Conservation (phyloP, 1,140 invertebrate species). For the Zaprionus nigranus region DNA sequence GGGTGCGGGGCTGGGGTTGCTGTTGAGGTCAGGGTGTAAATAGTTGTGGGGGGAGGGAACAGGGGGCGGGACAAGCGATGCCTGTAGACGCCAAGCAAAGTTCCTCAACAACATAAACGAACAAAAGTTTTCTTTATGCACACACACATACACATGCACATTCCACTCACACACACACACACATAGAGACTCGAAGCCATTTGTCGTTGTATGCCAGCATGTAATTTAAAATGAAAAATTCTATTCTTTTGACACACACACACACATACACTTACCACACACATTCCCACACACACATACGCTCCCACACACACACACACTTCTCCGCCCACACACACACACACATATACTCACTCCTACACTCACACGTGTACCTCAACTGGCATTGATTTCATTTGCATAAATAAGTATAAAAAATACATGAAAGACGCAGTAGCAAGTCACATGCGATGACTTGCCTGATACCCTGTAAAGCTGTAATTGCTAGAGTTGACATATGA, state of each 20-base stretch:
- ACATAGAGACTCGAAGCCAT: constrained; percentile 15
- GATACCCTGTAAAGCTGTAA: constrained; percentile 1
- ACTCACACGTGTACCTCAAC: constrained; percentile 38
- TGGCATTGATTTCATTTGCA: constrained; percentile 80
- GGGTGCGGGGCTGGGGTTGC: constrained; percentile 1
- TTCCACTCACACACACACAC: constrained; percentile 20
- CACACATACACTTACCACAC: constrained; percentile 12
- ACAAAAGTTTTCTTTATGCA: constrained; percentile 71
- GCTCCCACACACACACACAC: constrained; percentile 31
- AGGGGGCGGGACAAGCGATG: constrained; percentile 2
- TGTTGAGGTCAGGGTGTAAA: constrained; percentile 6
- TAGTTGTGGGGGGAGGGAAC: not conserved
- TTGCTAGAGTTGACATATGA: no score
- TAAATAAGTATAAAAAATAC: constrained; percentile 65
- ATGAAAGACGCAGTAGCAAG: not conserved
- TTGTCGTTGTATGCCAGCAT: constrained; percentile 32
- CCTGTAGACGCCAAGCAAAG: constrained; percentile 46
- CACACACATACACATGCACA: constrained; percentile 38
- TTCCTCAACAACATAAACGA: constrained; percentile 71
- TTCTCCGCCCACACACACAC: constrained; percentile 46
- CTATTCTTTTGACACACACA: constrained; percentile 75
- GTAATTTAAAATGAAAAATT: constrained; percentile 80
- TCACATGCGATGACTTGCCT: not conserved
- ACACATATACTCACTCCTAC: not conserved
- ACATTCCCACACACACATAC: constrained; percentile 41